Conservation (phyloP, 2,888 invertebrate genomes). For the Acrobasis repandana region DNA sequence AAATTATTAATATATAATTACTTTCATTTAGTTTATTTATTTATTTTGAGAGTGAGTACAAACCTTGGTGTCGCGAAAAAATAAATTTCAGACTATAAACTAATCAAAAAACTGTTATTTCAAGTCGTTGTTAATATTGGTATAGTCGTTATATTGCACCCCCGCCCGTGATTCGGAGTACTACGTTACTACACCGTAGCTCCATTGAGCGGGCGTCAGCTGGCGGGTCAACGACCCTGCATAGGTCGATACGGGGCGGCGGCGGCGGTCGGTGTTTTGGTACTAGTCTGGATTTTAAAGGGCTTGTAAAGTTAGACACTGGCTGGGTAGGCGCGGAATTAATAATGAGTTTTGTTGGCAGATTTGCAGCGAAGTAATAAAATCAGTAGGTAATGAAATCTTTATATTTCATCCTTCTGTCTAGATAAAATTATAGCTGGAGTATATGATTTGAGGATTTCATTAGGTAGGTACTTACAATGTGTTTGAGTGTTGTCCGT, state of each 20-base stretch:
- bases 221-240: conserved; percentile 61
- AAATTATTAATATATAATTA: no score
- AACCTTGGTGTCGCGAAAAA: no score
- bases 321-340: neutral
- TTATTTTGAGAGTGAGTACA: no score
- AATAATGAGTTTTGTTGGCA: neutral
- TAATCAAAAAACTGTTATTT: neutral
- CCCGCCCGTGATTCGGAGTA: neutral
- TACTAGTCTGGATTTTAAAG: conserved; percentile 3
- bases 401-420: no score
- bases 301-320: conserved; percentile 5
- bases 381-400: no score
- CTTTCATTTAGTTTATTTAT: no score
- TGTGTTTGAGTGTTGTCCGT: no score
- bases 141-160: neutral
- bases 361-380: no score
- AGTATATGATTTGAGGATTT: no score
- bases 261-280: conserved; percentile 7
- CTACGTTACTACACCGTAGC: conserved; percentile 51
- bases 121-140: neutral
- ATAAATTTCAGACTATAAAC: no score
- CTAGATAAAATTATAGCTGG: no score
- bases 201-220: conserved; percentile 69
- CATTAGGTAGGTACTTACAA: no score
- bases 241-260: conserved; percentile 12